These are phyloP conservation scores for Agrilus cyanescens DNA, from an alignment of 2,888 invertebrate species.

Conservation along the genomic window DNA sequence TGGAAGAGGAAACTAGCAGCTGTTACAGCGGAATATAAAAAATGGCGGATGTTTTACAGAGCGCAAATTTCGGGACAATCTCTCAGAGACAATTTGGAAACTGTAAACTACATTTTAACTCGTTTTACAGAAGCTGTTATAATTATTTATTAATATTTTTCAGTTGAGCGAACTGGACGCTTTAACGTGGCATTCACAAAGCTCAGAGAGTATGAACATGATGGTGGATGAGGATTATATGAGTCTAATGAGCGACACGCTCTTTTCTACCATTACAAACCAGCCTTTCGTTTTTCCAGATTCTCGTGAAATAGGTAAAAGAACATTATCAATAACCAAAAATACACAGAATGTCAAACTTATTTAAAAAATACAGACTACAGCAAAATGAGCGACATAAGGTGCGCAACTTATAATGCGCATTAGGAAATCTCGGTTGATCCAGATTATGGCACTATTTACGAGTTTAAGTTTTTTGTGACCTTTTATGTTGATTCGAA, in stretches of 20 bases:
- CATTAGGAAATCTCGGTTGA: too few species aligned
- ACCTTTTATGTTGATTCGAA: too few species aligned
- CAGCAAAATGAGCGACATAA: too few species aligned
- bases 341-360: too few species aligned
- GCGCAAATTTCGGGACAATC: conserved; percentile 68
- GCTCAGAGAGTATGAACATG: conserved; percentile 57
- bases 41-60: conserved; percentile 91
- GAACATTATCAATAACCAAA: background rate
- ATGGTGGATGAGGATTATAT: conserved; percentile 77
- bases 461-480: too few species aligned
- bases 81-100: conserved; percentile 56
- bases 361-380: too few species aligned
- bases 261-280: conserved; percentile 77
- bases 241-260: conserved; percentile 79
- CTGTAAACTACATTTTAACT: conserved; percentile 41
- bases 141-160: conserved; percentile 14
- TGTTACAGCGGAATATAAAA: conserved; percentile 97
- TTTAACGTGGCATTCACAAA: conserved; percentile 58
- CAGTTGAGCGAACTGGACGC: conserved; percentile 63
- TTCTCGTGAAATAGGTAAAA: conserved; percentile 85
- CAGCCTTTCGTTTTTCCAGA: conserved; percentile 95
- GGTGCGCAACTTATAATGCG: too few species aligned
- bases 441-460: too few species aligned
- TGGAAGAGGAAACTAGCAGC: conserved; percentile 97
- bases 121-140: background rate